Conservation (phyloP, 2,113 vertebrate species). For the Numenius arquata region DNA sequence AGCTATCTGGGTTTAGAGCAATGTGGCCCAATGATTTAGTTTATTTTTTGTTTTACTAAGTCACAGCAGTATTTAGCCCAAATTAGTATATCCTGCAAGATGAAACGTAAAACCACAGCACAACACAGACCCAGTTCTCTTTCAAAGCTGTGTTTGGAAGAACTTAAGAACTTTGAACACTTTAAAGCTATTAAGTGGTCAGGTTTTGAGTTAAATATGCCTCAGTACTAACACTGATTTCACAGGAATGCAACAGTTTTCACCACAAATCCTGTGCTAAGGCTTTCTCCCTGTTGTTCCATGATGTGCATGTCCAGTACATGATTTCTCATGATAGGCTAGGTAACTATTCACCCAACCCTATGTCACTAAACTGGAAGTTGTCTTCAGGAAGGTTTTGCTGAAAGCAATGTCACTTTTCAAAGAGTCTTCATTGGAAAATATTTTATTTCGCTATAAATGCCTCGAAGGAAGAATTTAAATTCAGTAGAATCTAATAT, state of each 20-base stretch:
- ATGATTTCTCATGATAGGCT: background rate
- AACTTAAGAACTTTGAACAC: slow-evolving; percentile 3
- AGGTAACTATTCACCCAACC: background rate
- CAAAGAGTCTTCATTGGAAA: background rate
- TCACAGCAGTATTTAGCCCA: slow-evolving; percentile 12
- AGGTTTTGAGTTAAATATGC: background rate
- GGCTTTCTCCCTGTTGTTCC: background rate
- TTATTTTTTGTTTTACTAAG: slow-evolving; percentile 7
- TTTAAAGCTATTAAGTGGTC: slow-evolving; percentile 5
- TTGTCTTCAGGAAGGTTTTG: background rate
- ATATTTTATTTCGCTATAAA: slow-evolving; percentile 10
- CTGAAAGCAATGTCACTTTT: slow-evolving; percentile 24
- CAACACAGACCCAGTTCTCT: background rate
- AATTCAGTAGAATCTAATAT: slow-evolving; percentile 31
- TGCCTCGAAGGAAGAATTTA: background rate
- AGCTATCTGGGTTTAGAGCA: background rate
- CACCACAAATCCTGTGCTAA: background rate
- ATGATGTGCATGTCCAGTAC: background rate
- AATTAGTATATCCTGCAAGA: slow-evolving; percentile 19
- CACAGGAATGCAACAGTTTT: background rate
- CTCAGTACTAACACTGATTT: background rate
- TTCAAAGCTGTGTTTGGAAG: background rate
- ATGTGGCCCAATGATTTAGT: background rate
- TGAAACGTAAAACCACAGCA: background rate
- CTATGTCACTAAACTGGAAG: background rate